Conservation (phyloP, 92 coral and sea anemone genomes). For the Palythoa heliodiscus region DNA sequence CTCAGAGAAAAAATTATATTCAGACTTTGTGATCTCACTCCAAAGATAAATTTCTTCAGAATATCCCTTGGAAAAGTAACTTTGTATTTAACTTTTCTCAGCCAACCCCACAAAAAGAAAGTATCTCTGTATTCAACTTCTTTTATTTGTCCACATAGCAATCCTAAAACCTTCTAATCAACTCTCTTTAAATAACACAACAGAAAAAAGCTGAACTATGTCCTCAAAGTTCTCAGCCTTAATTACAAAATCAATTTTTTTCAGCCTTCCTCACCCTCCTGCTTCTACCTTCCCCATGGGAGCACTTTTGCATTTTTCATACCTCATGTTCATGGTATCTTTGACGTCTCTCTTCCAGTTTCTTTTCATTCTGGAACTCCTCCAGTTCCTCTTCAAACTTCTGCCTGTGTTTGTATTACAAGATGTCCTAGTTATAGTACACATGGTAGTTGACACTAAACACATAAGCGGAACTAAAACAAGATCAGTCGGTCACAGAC, state of each 20-base stretch:
- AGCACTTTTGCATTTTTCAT: background rate
- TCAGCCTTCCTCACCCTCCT: too few relatives aligned
- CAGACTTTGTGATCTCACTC: too few relatives aligned
- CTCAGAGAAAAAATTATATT: too few relatives aligned
- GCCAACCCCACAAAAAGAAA: background rate
- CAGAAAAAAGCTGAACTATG: too few relatives aligned
- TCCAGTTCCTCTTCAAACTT: conserved; percentile 89
- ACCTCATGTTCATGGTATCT: conserved; percentile 90
- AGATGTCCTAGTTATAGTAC: background rate
- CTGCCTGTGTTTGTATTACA: conserved; percentile 40
- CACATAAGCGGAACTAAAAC: background rate
- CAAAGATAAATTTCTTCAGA: too few relatives aligned
- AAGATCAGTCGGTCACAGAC: too few relatives aligned
- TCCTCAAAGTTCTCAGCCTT: background rate
- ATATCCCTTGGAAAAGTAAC: background rate
- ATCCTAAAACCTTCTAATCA: background rate
- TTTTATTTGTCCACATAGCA: too few relatives aligned
- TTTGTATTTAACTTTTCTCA: background rate
- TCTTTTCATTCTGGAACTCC: conserved; percentile 87
- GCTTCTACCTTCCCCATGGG: background rate
- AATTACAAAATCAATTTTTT: background rate
- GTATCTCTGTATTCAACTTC: too few relatives aligned
- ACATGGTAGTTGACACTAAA: background rate
- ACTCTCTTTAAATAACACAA: too few relatives aligned
- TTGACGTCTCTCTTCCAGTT: conserved; percentile 88